phyloP scores from a whole-genome alignment of 1,140 invertebrate species.

The Drosophila fuyamai region DNA sequence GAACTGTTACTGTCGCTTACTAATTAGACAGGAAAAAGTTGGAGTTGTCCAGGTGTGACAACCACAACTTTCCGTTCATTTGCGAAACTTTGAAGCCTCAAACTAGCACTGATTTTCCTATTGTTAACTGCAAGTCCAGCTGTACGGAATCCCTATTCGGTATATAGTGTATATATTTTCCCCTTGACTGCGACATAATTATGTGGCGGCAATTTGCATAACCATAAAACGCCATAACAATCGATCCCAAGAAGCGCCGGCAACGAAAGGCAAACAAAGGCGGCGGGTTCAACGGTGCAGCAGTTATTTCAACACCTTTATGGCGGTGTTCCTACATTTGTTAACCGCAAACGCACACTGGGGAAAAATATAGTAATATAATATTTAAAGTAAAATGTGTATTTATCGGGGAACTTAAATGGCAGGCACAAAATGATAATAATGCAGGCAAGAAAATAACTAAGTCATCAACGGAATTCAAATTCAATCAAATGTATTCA shows the following conservation, averaged over 20 bases:
- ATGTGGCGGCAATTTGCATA: conserved; percentile 76
- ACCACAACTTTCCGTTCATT: conserved; percentile 44
- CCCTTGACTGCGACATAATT: conserved; percentile 70
- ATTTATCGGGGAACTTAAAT: too few species aligned
- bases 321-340: conserved; percentile 65
- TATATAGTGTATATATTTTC: conserved; percentile 26
- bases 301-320: conserved; percentile 82
- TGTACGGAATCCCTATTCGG: conserved; percentile 1
- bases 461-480: too few species aligned
- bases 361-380: neutral
- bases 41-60: conserved; percentile 35
- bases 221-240: conserved; percentile 76
- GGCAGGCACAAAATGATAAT: too few species aligned
- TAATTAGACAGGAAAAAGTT: conserved; percentile 77
- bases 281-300: conserved; percentile 39
- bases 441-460: too few species aligned
- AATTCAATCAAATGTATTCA: too few species aligned
- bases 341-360: conserved; percentile 36
- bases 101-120: conserved; percentile 11
- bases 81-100: conserved; percentile 31
- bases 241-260: conserved; percentile 43
- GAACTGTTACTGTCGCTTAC: conserved; percentile 40
- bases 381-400: neutral
- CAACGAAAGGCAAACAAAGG: conserved; percentile 35
- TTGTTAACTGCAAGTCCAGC: conserved; percentile 23